Evolutionary conservation across 1,140 invertebrate species (phyloP).

Genomic region (Saccostrea cuccullata): DNA sequence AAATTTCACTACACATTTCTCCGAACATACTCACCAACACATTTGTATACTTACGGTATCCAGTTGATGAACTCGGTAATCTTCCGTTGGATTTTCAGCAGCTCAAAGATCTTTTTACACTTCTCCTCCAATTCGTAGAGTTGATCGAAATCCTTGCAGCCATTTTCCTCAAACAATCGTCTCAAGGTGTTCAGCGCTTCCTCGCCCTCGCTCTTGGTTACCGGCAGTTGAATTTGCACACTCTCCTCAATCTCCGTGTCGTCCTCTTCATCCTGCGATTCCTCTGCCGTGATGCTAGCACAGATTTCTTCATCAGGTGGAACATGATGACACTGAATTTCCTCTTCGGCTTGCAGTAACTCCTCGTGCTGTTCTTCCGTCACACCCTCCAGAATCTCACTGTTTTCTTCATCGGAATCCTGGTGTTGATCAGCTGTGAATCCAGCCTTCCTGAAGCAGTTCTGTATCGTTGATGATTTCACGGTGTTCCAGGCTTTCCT

Average conservation of each 20-base stretch:
- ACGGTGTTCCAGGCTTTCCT: slow-evolving; percentile 35
- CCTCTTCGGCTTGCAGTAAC: neutral
- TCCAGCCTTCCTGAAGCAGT: slow-evolving; percentile 38
- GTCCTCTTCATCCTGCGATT: neutral
- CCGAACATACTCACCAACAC: too few relatives aligned
- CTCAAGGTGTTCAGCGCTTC: neutral
- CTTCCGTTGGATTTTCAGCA: neutral
- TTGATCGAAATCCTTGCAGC: neutral
- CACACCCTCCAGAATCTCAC: neutral
- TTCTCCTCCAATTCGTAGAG: slow-evolving; percentile 6
- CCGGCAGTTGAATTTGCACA: neutral
- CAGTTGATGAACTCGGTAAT: slow-evolving; percentile 37
- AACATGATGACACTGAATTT: slow-evolving; percentile 7
- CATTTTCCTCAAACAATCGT: neutral
- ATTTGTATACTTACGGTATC: slow-evolving; percentile 7
- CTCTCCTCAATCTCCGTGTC: neutral
- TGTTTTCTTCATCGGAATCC: neutral
- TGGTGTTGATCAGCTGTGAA: neutral
- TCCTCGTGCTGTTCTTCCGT: neutral
- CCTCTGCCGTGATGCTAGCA: neutral
- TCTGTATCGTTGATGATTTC: slow-evolving; percentile 19
- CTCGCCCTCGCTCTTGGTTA: neutral
- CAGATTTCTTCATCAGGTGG: slow-evolving; percentile 12
- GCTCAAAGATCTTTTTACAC: neutral
- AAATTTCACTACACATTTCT: too few relatives aligned